phyloP scores from a whole-genome alignment of 2,797 vertebrate species.

The Hydrocynus forskahlii region DNA sequence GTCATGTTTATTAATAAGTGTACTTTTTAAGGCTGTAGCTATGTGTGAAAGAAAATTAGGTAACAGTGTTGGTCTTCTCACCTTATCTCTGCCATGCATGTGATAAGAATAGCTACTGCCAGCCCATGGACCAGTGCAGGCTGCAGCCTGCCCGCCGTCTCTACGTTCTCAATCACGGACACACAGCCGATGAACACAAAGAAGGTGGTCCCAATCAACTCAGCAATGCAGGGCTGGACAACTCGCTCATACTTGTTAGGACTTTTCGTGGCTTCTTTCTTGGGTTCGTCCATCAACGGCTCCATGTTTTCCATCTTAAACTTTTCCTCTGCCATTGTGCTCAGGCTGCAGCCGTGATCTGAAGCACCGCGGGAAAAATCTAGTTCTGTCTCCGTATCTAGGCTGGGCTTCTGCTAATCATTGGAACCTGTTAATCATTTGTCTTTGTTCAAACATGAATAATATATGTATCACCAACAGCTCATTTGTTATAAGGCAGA shows the following conservation, averaged over 20 bases:
- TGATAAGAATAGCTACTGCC: constrained; percentile 75
- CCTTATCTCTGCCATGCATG: constrained; percentile 85
- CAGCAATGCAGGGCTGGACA: constrained; percentile 84
- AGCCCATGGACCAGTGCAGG: constrained; percentile 88
- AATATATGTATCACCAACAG: too few relatives aligned
- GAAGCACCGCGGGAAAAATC: not conserved
- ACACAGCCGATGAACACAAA: constrained; percentile 88
- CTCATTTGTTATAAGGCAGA: too few relatives aligned
- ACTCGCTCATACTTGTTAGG: constrained; percentile 71
- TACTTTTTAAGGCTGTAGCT: not conserved
- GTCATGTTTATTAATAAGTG: not conserved
- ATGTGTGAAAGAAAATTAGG: not conserved
- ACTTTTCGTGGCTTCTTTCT: constrained; percentile 17
- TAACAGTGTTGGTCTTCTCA: constrained; percentile 53
- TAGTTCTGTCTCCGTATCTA: not conserved
- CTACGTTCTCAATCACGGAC: constrained; percentile 79
- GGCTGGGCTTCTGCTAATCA: constrained; percentile 17
- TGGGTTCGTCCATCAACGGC: constrained; percentile 57
- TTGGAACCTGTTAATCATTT: constrained; percentile 12
- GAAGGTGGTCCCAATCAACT: constrained; percentile 83
- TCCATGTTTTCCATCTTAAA: constrained; percentile 64
- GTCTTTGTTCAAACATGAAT: too few relatives aligned
- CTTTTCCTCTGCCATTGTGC: constrained; percentile 60
- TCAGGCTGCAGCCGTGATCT: not conserved
- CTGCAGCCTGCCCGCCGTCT: constrained; percentile 75